Conservation (phyloP, 2,797 vertebrate species). For the Mus caroli region DNA sequence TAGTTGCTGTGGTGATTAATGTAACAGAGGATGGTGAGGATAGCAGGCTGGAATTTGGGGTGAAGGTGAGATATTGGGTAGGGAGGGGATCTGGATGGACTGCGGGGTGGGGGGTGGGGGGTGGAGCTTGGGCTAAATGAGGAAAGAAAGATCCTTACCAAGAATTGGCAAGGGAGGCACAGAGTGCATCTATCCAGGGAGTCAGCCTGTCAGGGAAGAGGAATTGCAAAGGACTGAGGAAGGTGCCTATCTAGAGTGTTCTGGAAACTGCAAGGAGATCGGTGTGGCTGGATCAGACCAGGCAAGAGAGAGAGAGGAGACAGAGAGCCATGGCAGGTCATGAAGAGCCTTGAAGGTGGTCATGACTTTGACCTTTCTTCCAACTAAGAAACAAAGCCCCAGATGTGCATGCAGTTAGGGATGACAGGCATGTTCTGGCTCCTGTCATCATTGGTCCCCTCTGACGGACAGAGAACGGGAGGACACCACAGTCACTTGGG, state of each 20-base stretch:
- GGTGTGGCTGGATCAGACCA: background rate
- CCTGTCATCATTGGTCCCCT: no score
- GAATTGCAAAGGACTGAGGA: background rate
- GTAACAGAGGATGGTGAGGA: no score
- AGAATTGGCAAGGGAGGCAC: background rate
- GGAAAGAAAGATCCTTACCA: background rate
- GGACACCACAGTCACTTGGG: background rate
- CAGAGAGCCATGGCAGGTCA: background rate
- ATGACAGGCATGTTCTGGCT: fast-evolving
- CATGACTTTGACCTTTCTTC: background rate
- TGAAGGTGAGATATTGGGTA: background rate
- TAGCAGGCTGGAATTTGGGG: background rate
- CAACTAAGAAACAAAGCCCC: background rate
- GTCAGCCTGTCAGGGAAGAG: background rate
- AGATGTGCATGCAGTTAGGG: background rate
- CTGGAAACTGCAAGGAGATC: background rate
- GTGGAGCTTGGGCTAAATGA: background rate
- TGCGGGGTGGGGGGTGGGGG: no score
- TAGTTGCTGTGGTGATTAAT: background rate
- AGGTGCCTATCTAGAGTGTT: background rate
- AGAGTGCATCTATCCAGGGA: background rate
- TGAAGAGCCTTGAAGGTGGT: background rate
- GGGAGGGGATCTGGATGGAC: background rate
- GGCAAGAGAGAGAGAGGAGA: background rate
- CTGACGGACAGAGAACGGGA: background rate